A percentile compares a stretch with the other conserved stretches of the same genome.
Conservation (phyloP, 2,113 vertebrate species). For the Lamprotornis superbus region DNA sequence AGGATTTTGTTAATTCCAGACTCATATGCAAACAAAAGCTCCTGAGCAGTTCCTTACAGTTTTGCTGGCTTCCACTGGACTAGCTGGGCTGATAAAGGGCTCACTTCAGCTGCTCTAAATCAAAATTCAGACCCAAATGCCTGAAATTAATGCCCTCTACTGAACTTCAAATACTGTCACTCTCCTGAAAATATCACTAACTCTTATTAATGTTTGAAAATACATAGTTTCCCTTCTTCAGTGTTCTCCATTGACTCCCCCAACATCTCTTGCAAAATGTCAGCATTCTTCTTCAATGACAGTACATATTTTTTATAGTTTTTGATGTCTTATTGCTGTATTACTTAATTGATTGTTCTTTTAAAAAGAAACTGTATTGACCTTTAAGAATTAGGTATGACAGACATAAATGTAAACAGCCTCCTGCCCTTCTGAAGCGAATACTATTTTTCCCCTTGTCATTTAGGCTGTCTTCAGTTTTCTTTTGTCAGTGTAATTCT, state of each 20-base stretch:
- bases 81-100: not conserved
- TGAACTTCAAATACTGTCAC: not conserved
- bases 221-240: not conserved
- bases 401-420: not conserved
- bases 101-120: not conserved
- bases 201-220: not conserved
- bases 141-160: not conserved
- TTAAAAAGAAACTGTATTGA: conserved; percentile 8
- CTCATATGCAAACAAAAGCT: not conserved
- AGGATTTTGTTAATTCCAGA: not conserved
- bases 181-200: not conserved
- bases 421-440: not conserved
- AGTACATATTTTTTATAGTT: not conserved
- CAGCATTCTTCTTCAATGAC: not conserved
- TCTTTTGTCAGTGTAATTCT: not conserved
- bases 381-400: conserved; percentile 20
- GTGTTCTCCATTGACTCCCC: not conserved
- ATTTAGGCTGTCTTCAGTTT: not conserved
- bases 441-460: not conserved
- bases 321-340: not conserved
- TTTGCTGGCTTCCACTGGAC: not conserved
- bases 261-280: not conserved
- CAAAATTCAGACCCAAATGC: not conserved
- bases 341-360: not conserved
- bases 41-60: not conserved